Base-by-base conservation (phyloP, 2,888 invertebrate species). In the Ochropacha duplaris region DNA sequence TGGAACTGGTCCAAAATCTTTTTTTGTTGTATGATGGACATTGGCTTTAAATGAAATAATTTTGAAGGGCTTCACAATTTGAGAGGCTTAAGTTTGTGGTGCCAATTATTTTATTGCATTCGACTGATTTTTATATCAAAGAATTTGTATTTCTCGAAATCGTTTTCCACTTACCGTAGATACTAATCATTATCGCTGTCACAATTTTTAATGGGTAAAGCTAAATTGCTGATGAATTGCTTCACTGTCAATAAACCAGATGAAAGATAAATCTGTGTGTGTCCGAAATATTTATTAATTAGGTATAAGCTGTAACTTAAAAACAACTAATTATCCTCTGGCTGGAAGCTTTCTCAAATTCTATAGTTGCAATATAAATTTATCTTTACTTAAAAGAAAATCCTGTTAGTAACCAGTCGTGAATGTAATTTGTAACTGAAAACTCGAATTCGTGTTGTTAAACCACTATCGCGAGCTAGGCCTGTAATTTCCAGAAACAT, bases 1-100 rank as follows among this genome's bases (percentile, higher is more conserved):
- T 92, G 91, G 90, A 91, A 81, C 64, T 72, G 86, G 79, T 90
- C 90, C 91, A 92, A 82, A 83, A 82, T 81, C 65, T 74, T 74
- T 76, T 76, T 81, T 76, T 76, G 76, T 79, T 76, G 83, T 80
- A 72, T 68, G 68, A 75, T 74, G 66, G 71, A 71, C 77, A 76
- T 79, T 70, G 64, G 73, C 72, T 76, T 70, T 68, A 58, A 62
- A 49, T 66, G 62, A 60, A 68, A 65, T 62, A 50, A 66, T 68
- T 31, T 69, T 71, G 76, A 79, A 81, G 81, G 79, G 79, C 74
- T 75, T 58, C 3, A 6, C 31, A 8, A 28, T 50, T 2, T 50
- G 24, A 31, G 31, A 31, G 9, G n/a, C n/a, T 31, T 24, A 24
- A 24, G 24, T 24, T 24, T 4, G 31, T 11, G 31, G 31, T 24